phyloP scores from a whole-genome alignment of 1,140 invertebrate genomes.

The Meloidogyne floridensis region DNA sequence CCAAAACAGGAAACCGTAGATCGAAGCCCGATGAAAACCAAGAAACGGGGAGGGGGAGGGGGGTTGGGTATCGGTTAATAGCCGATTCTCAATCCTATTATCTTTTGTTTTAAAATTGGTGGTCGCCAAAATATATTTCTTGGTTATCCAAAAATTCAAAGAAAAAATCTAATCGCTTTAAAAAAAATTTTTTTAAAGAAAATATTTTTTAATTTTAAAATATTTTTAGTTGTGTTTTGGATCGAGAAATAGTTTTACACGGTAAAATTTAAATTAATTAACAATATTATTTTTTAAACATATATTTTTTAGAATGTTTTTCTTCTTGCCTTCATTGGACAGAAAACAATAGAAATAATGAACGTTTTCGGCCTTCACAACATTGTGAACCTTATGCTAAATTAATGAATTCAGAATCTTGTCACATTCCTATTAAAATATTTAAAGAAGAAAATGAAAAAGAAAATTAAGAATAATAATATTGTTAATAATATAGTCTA shows the following conservation, averaged over 20 bases:
- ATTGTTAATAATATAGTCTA: no score
- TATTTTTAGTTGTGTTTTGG: constrained; percentile 15
- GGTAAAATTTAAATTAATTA: not conserved
- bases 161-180: no score
- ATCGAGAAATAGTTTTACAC: constrained; percentile 14
- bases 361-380: constrained; percentile 2
- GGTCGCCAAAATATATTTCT: no score
- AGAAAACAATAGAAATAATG: constrained; percentile 3
- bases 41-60: no score
- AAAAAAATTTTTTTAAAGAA: no score
- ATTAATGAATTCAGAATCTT: not conserved
- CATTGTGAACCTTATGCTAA: constrained; percentile 4
- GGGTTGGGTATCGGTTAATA: no score
- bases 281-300: no score
- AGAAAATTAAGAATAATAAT: not conserved
- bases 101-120: no score
- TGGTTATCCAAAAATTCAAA: no score
- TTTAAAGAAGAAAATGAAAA: not conserved
- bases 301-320: not conserved
- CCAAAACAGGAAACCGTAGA: no score
- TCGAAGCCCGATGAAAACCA: no score
- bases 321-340: constrained; percentile 16
- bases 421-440: not conserved
- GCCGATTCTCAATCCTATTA: no score
- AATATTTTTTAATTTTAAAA: not conserved